A percentile compares a stretch with the other conserved stretches of the same genome.
phyloP scores from a whole-genome alignment of 2,113 vertebrate genomes.

The Phocoena sinus region DNA sequence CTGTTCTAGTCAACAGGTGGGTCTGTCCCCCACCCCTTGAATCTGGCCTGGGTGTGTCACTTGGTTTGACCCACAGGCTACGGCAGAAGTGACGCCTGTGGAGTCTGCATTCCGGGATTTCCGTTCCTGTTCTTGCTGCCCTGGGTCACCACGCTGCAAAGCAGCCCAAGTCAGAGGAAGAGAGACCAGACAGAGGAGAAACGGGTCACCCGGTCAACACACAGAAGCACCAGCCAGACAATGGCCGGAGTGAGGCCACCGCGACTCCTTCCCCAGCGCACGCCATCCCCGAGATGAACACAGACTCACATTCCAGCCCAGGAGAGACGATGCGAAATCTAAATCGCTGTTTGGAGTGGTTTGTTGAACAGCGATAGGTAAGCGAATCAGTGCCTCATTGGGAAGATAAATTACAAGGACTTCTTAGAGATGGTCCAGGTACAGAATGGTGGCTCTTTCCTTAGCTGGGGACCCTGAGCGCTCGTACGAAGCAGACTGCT shows the following conservation, averaged over 20 bases:
- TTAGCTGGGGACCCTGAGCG: neutral
- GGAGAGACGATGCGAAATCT: neutral
- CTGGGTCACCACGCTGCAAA: neutral
- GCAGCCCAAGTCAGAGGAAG: rapidly evolving
- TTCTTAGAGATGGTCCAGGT: neutral
- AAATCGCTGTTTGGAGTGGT: rapidly evolving
- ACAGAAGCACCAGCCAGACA: rapidly evolving
- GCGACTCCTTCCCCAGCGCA: rapidly evolving
- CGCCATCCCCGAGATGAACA: rapidly evolving
- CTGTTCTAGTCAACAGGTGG: rapidly evolving
- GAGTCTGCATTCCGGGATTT: neutral
- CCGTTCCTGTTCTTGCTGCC: rapidly evolving
- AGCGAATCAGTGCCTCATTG: neutral
- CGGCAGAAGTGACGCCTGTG: rapidly evolving
- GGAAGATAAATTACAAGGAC: no score
- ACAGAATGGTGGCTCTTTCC: neutral
- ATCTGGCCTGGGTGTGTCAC: neutral
- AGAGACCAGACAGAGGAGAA: no score
- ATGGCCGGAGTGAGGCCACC: rapidly evolving
- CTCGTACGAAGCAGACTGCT: rapidly evolving
- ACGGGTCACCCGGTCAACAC: rapidly evolving
- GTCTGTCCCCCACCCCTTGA: rapidly evolving
- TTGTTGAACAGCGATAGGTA: neutral
- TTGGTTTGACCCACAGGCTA: neutral
- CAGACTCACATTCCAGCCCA: neutral